Evolutionary conservation across 2,797 vertebrate genomes (phyloP).

Genomic region (Liparis tanakae): DNA sequence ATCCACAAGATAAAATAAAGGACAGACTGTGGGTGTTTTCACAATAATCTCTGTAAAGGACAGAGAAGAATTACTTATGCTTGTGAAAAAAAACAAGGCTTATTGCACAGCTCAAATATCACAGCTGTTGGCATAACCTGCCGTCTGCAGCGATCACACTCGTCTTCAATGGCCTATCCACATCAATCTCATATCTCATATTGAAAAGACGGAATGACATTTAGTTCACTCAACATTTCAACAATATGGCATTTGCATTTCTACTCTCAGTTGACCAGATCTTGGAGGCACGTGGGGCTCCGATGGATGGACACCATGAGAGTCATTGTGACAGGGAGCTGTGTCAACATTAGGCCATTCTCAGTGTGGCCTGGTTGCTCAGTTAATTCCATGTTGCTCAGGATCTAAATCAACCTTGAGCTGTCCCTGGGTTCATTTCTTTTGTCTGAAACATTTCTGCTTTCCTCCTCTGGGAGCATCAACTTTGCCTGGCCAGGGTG

Average conservation of each 20-base stretch:
- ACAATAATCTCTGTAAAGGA: slow-evolving; percentile 72
- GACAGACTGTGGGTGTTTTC: slow-evolving; percentile 61
- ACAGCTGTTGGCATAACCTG: slow-evolving; percentile 76
- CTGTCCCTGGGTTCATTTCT: slow-evolving; percentile 76
- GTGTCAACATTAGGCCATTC: slow-evolving; percentile 64
- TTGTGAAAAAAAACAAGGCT: slow-evolving; percentile 56
- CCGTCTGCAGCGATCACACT: slow-evolving; percentile 66
- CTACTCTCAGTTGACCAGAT: slow-evolving; percentile 75
- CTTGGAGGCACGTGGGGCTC: slow-evolving; percentile 42
- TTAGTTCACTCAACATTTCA: slow-evolving; percentile 76
- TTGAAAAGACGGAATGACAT: slow-evolving; percentile 76
- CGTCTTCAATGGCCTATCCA: slow-evolving; percentile 57
- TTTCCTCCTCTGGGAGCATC: slow-evolving; percentile 78
- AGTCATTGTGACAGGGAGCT: slow-evolving; percentile 55
- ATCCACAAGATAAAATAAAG: slow-evolving; percentile 43
- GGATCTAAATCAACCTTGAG: slow-evolving; percentile 83
- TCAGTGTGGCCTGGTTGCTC: slow-evolving; percentile 58
- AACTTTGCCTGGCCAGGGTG: slow-evolving; percentile 79
- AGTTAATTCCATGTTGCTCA: slow-evolving; percentile 71
- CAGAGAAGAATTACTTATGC: slow-evolving; percentile 66
- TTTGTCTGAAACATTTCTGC: slow-evolving; percentile 80
- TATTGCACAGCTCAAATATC: slow-evolving; percentile 78
- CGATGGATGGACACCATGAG: slow-evolving; percentile 41
- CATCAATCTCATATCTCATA: slow-evolving; percentile 75
- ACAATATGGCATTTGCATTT: slow-evolving; percentile 81